Percentiles rank a stretch among this genome's conserved stretches.
Conservation (phyloP, 2,113 vertebrate genomes). For the Cyprinodon tularosa region DNA sequence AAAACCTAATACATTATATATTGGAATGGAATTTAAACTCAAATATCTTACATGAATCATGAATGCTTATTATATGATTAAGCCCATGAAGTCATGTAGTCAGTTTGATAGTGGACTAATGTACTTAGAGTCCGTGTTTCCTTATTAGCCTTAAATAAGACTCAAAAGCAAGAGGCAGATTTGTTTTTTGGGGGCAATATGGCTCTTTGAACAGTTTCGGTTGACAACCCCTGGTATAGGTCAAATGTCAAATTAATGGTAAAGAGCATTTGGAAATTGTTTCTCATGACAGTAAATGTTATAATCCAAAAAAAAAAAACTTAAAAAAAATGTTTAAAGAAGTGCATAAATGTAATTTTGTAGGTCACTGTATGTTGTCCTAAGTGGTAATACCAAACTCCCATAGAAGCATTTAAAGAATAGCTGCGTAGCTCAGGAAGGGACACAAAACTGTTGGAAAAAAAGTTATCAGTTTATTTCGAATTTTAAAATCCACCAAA, state of each 20-base stretch:
- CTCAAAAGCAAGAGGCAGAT: not conserved
- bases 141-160: too few relatives aligned
- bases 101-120: too few relatives aligned
- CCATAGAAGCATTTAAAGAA: conserved; percentile 31
- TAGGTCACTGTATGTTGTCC: not conserved
- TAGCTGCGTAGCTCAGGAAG: conserved; percentile 52
- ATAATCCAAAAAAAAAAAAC: not conserved
- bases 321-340: not conserved
- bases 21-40: too few relatives aligned
- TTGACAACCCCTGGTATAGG: too few relatives aligned
- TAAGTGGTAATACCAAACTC: conserved; percentile 26
- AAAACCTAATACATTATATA: too few relatives aligned
- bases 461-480: conserved; percentile 47
- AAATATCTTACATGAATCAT: too few relatives aligned
- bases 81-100: too few relatives aligned
- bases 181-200: not conserved
- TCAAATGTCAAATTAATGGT: not conserved
- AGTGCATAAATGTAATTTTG: not conserved
- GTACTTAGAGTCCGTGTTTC: too few relatives aligned
- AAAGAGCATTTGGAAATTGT: not conserved
- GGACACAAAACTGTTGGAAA: conserved; percentile 65
- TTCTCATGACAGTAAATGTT: not conserved
- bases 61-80: too few relatives aligned
- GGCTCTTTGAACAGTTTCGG: too few relatives aligned
- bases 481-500: conserved; percentile 68